Evolutionary conservation across 2,888 invertebrate species (phyloP), one percentile per base, ranked within the genome.

Genomic region (Dascillus cervinus): DNA sequence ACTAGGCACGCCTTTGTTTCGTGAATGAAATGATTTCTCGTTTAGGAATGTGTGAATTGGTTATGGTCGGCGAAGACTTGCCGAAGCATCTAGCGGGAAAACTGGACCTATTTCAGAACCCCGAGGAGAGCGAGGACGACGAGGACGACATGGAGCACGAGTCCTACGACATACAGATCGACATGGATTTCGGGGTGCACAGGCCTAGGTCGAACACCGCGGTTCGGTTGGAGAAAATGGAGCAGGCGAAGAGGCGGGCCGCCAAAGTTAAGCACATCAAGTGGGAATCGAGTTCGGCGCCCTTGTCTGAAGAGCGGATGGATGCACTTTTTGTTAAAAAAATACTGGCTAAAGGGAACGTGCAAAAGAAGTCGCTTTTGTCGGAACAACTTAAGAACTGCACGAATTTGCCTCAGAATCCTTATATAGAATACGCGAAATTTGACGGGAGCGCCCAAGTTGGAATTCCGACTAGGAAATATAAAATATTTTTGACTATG

Each of bases 401-500:
- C 46, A 83, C 84, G 0, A 74, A 79, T 50, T 66, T 83, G 39
- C 84, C 86, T 1, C 77, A 82, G 52, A 89, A 92, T 63, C 89
- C 90, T 29, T 96, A 86, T 64, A 73, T 84, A 40, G 85, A 87
- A 53, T 96, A 82, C 70, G 86, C 90, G 2, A 86, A 84, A 64
- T 95, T 85, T 64, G 94, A 95, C 69, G 94, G 94, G 40, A 84
- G 81, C 37, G 81, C 82, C 17, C 88, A 87, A 61, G 71, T 83
- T 32, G 84, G 82, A 13, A 69, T 84, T 27, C 77, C 82, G 11
- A 82, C 80, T 0, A 86, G 88, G 60, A 83, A 82, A 44, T 90
- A 91, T 53, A 83, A 83, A 56, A 92, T 96, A 43, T 95, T 85
- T 56, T 74, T 95, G 60, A 87, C 87, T 27, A 88, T 94, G 83